Evolutionary conservation across 1,140 invertebrate species (phyloP).

Genomic region (Solenopsis fugax): DNA sequence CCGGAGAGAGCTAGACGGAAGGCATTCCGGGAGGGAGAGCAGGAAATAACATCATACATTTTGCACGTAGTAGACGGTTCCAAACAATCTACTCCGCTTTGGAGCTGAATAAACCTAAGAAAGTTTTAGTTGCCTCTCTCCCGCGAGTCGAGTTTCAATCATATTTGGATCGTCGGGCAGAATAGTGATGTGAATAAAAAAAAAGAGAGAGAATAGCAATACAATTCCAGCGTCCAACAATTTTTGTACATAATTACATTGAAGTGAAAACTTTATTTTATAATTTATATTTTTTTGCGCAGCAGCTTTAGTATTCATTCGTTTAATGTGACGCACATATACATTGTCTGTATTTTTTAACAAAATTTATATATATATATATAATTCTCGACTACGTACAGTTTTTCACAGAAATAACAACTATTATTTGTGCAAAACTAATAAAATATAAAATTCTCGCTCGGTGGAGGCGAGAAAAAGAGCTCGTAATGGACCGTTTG

Average conservation of each 20-base stretch:
- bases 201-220: slow-evolving; percentile 11
- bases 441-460: slow-evolving; percentile 34
- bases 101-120: slow-evolving; percentile 44
- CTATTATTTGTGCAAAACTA: slow-evolving; percentile 29
- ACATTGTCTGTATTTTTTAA: slow-evolving; percentile 19
- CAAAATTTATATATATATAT: slow-evolving; percentile 26
- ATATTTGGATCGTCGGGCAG: slow-evolving; percentile 17
- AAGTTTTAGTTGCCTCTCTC: slow-evolving; percentile 44
- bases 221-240: background rate
- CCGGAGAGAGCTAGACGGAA: background rate
- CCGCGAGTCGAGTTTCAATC: slow-evolving; percentile 39
- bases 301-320: background rate
- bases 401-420: slow-evolving; percentile 23
- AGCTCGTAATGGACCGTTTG: slow-evolving; percentile 9
- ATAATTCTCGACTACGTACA: background rate
- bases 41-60: slow-evolving; percentile 65
- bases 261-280: slow-evolving; percentile 15
- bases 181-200: slow-evolving; percentile 5
- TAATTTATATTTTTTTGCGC: slow-evolving; percentile 6
- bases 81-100: slow-evolving; percentile 56
- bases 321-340: background rate
- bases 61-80: slow-evolving; percentile 59
- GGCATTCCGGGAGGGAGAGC: slow-evolving; percentile 45
- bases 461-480: slow-evolving; percentile 24
- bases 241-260: slow-evolving; percentile 19